phyloP scores from a whole-genome alignment of 1,140 invertebrate species.

The Micrasema minimum region DNA sequence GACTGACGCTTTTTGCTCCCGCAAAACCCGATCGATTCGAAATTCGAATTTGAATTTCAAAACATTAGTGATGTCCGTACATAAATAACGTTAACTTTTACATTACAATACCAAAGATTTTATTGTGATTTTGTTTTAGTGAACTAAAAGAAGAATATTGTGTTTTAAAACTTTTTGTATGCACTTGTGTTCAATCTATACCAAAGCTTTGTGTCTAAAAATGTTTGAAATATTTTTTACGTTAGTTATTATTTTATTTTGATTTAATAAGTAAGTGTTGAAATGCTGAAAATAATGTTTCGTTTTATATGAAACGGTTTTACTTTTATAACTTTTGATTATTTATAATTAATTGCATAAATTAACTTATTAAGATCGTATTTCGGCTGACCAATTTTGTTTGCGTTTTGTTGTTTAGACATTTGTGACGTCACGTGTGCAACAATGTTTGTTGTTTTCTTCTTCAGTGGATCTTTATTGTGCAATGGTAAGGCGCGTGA shows the following conservation, averaged over 20 bases:
- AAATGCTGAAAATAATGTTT: too few relatives aligned
- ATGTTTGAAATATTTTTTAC: too few relatives aligned
- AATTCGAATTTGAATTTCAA: constrained; percentile 16
- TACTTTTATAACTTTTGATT: too few relatives aligned
- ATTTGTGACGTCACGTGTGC: neutral
- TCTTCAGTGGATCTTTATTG: constrained; percentile 18
- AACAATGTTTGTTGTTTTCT: constrained; percentile 25
- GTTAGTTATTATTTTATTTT: too few relatives aligned
- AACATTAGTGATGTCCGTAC: neutral
- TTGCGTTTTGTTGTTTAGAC: neutral
- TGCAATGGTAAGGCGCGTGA: constrained; percentile 26
- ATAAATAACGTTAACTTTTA: neutral
- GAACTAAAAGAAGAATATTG: too few relatives aligned
- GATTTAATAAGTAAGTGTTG: too few relatives aligned
- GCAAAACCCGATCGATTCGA: constrained; percentile 21
- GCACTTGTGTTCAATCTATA: too few relatives aligned
- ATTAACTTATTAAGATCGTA: neutral
- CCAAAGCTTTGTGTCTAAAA: too few relatives aligned
- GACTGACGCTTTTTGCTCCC: constrained; percentile 27
- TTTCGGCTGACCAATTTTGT: neutral
- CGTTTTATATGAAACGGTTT: too few relatives aligned
- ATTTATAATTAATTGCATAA: too few relatives aligned
- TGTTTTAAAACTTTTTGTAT: too few relatives aligned
- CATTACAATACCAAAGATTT: constrained; percentile 18
- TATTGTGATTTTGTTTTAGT: constrained; percentile 15